Percentiles rank a stretch among this genome's conserved stretches.
Evolutionary conservation across 2,113 vertebrate species (phyloP).

Genomic region (Kobus ellipsiprymnus): DNA sequence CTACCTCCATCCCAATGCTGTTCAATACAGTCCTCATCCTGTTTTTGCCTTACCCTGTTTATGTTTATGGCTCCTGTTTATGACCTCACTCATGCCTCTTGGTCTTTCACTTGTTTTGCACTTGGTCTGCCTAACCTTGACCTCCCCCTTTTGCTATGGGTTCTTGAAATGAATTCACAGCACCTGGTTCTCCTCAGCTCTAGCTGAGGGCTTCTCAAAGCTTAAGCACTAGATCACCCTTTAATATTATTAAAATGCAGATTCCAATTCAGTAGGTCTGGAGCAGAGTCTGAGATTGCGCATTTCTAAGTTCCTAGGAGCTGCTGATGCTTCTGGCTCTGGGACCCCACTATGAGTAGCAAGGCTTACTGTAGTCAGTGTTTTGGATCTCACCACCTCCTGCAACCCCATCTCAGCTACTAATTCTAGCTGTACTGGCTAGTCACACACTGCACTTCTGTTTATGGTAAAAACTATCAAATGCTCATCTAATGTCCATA

Average conservation of each 20-base stretch:
- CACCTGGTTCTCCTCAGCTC: not conserved
- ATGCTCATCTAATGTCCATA: not conserved
- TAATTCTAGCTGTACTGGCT: not conserved
- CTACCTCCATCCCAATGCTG: not conserved
- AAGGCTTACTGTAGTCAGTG: not conserved
- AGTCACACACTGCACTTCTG: not conserved
- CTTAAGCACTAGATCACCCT: not conserved
- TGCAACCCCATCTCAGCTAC: not conserved
- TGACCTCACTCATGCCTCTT: not conserved
- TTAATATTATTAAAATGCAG: not conserved
- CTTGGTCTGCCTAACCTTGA: not conserved
- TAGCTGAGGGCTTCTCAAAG: not conserved
- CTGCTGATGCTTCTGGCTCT: not conserved
- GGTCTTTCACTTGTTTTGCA: not conserved
- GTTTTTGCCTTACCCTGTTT: not conserved
- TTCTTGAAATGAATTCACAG: not conserved
- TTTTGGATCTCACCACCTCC: not conserved
- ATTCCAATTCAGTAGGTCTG: not conserved
- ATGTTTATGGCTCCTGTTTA: not conserved
- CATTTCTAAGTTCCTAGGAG: not conserved
- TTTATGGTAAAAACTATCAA: not conserved
- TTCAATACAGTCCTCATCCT: not conserved
- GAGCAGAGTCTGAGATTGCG: not conserved
- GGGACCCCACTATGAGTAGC: not conserved
- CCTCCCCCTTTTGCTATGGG: not conserved